phyloP scores from a whole-genome alignment of 1,140 invertebrate species.

The Oedothorax gibbosus region DNA sequence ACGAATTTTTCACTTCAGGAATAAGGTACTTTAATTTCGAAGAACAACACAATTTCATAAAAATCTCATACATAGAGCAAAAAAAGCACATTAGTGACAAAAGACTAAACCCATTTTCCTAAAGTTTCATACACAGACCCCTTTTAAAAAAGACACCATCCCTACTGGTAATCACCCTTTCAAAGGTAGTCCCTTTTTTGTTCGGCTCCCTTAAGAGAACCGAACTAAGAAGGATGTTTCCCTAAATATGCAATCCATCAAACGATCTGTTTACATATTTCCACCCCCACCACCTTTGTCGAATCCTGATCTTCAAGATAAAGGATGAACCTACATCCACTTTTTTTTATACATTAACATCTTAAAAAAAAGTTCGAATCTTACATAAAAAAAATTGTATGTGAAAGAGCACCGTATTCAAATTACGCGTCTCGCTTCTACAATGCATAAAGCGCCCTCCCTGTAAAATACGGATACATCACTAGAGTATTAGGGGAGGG shows the following conservation, averaged over 20 bases:
- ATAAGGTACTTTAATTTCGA: no score
- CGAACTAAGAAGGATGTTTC: conserved; percentile 42
- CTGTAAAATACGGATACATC: conserved; percentile 48
- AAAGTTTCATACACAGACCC: conserved; percentile 5
- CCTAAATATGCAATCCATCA: conserved; percentile 61
- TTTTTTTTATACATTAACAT: not conserved
- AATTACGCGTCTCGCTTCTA: conserved; percentile 54
- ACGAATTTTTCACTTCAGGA: no score
- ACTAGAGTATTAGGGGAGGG: conserved; percentile 57
- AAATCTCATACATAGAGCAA: no score
- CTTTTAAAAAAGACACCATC: not conserved
- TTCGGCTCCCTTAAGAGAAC: conserved; percentile 13
- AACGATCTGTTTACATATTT: conserved; percentile 59
- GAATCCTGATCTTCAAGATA: conserved; percentile 60
- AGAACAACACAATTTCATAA: no score
- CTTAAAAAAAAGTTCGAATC: conserved; percentile 28
- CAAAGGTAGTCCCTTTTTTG: conserved; percentile 3
- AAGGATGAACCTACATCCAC: conserved; percentile 33
- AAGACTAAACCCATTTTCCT: not conserved
- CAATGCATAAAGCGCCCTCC: conserved; percentile 39
- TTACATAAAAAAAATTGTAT: conserved; percentile 37
- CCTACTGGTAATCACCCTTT: conserved; percentile 14
- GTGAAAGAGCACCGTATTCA: conserved; percentile 44
- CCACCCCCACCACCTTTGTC: not conserved
- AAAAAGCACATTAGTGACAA: no score